Evolutionary conservation across 2,113 vertebrate genomes (phyloP).

Genomic region (Theristicus caerulescens): DNA sequence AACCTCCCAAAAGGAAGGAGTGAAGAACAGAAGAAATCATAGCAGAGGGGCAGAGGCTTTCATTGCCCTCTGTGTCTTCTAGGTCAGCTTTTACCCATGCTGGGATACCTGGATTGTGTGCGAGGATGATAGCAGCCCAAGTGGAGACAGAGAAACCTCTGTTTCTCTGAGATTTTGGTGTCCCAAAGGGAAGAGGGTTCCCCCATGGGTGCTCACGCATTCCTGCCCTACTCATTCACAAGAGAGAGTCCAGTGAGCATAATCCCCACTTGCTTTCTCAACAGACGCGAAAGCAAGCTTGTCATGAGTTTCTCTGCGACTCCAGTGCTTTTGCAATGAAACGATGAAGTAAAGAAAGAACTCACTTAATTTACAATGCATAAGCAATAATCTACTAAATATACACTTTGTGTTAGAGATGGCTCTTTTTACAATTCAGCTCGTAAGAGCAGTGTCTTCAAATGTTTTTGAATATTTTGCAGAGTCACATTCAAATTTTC

Average conservation of each 20-base stretch:
- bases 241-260: neutral
- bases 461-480: neutral
- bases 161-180: neutral
- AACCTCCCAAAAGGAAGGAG: neutral
- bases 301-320: neutral
- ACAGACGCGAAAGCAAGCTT: neutral
- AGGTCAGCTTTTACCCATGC: neutral
- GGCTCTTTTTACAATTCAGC: neutral
- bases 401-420: neutral
- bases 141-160: neutral
- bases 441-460: neutral
- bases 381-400: neutral
- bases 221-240: neutral
- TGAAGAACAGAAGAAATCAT: neutral
- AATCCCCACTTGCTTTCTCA: neutral
- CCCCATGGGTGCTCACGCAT: accelerated
- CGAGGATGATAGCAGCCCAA: neutral
- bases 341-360: neutral
- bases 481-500: neutral
- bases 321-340: neutral
- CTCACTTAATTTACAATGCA: neutral
- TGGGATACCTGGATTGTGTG: neutral
- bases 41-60: neutral
- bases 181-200: neutral
- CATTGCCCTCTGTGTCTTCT: neutral